These are phyloP conservation scores for Lutraria rhynchaena DNA, from an alignment of 1,140 invertebrate genomes.

Conservation along the genomic window DNA sequence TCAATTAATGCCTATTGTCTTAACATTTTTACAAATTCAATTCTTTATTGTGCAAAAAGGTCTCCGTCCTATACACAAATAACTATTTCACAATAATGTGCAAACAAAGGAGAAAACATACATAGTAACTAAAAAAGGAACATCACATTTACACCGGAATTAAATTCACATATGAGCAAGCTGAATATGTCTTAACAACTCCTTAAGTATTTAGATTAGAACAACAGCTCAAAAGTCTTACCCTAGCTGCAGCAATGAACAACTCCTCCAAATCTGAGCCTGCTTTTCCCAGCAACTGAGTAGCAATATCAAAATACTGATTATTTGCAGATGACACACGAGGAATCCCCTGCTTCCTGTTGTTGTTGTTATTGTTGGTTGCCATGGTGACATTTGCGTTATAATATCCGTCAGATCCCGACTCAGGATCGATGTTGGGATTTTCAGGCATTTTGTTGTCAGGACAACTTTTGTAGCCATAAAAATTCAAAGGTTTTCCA, in stretches of 20 bases:
- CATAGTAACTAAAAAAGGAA: no score
- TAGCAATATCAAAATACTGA: conserved; percentile 78
- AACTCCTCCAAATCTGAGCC: conserved; percentile 72
- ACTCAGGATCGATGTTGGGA: conserved; percentile 53
- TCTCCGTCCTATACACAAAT: no score
- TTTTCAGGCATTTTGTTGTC: conserved; percentile 52
- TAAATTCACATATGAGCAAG: no score
- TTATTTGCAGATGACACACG: conserved; percentile 48
- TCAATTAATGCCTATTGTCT: no score
- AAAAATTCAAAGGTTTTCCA: conserved; percentile 31
- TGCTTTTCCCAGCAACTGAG: conserved; percentile 73
- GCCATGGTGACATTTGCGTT: conserved; percentile 46
- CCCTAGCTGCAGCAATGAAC: conserved; percentile 76
- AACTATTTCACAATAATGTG: no score
- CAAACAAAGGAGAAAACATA: no score
- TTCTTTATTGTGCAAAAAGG: no score
- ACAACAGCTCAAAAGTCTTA: no score
- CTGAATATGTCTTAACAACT: not conserved
- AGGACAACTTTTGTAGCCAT: conserved; percentile 40
- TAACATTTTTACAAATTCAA: no score
- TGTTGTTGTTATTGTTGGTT: conserved; percentile 47
- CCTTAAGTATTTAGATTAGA: no score
- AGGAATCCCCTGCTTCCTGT: conserved; percentile 12
- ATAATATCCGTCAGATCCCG: conserved; percentile 31
- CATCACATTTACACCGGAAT: no score